Evolutionary conservation across 2,888 invertebrate genomes (phyloP).

Genomic region (Parelbella ahira): DNA sequence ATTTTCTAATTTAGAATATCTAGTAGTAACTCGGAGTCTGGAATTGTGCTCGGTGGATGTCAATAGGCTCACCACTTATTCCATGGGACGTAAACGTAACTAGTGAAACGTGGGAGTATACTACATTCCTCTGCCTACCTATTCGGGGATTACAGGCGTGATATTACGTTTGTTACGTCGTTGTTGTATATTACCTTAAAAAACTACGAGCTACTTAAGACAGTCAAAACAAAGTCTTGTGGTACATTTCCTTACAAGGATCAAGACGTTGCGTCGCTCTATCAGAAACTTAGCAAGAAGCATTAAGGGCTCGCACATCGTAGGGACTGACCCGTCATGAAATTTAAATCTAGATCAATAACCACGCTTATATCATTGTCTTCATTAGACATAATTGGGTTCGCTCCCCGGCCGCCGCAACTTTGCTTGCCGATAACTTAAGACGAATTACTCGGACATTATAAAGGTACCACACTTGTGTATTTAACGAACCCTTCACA

Average conservation of each 20-base stretch:
- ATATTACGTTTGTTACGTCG: too few relatives aligned
- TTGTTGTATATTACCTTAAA: too few relatives aligned
- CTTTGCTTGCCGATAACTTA: constrained; percentile 78
- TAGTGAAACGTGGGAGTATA: too few relatives aligned
- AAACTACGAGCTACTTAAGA: too few relatives aligned
- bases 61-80: too few relatives aligned
- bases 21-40: too few relatives aligned
- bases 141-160: too few relatives aligned
- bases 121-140: too few relatives aligned
- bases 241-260: constrained; percentile 46
- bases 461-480: constrained; percentile 45
- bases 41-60: too few relatives aligned
- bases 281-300: constrained; percentile 69
- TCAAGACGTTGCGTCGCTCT: constrained; percentile 43
- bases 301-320: constrained; percentile 78
- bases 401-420: constrained; percentile 72
- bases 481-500: not conserved
- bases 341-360: constrained; percentile 82
- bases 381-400: constrained; percentile 82
- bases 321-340: constrained; percentile 80
- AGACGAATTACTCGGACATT: constrained; percentile 74
- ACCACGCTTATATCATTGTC: constrained; percentile 81
- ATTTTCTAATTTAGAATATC: too few relatives aligned
- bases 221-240: too few relatives aligned
- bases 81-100: too few relatives aligned